phyloP scores from a whole-genome alignment of 2,888 invertebrate species.

The Magallana nippona region DNA sequence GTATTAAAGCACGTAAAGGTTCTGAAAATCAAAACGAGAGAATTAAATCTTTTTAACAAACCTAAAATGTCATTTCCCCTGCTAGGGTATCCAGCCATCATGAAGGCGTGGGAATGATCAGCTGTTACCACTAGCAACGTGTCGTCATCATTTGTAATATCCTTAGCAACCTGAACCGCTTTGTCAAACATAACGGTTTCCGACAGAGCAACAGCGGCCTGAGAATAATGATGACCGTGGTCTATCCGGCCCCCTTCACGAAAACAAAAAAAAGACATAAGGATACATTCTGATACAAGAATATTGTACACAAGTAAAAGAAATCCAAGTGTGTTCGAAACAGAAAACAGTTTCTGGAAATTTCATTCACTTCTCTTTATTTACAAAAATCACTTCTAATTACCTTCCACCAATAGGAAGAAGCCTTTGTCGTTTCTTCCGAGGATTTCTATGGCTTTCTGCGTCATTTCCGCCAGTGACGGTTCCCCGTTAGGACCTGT shows the following conservation, averaged over 20 bases:
- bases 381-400: not conserved
- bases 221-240: slow-evolving; percentile 84
- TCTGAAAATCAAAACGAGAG: not conserved
- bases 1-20: not conserved
- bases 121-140: slow-evolving; percentile 87
- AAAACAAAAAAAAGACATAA: not conserved
- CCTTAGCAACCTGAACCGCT: slow-evolving; percentile 84
- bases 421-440: slow-evolving; percentile 85
- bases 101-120: slow-evolving; percentile 79
- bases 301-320: not conserved
- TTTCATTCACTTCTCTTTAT: not conserved
- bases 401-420: slow-evolving; percentile 86
- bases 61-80: slow-evolving; percentile 71
- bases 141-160: slow-evolving; percentile 83
- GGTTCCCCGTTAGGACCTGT: slow-evolving; percentile 82
- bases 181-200: slow-evolving; percentile 90
- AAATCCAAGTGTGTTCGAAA: too few species aligned
- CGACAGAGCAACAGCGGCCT: slow-evolving; percentile 83
- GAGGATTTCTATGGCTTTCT: slow-evolving; percentile 87
- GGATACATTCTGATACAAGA: not conserved
- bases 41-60: slow-evolving; percentile 37
- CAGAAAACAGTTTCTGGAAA: too few species aligned
- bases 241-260: slow-evolving; percentile 76
- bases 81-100: slow-evolving; percentile 74
- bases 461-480: slow-evolving; percentile 89